These are phyloP conservation scores for Polia nebulosa DNA, from an alignment of 2,888 invertebrate species.

Conservation along the genomic window DNA sequence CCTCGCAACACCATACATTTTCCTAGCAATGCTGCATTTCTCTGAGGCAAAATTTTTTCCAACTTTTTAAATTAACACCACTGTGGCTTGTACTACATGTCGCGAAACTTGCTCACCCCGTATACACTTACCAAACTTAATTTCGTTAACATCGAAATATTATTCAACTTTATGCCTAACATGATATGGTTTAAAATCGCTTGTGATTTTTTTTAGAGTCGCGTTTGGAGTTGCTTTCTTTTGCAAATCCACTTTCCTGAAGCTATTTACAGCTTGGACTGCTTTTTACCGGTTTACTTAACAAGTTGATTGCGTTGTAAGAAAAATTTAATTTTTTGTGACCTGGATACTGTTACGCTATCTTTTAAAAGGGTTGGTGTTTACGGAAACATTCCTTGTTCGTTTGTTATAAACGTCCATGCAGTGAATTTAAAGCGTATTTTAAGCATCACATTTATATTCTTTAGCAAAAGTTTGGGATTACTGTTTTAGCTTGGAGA, in stretches of 20 bases:
- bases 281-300: conserved; percentile 70
- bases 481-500: conserved; percentile 10
- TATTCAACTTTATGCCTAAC: conserved; percentile 6
- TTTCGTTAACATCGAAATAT: conserved; percentile 47
- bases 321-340: conserved; percentile 58
- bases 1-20: conserved; percentile 49
- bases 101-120: conserved; percentile 55
- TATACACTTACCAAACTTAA: conserved; percentile 39
- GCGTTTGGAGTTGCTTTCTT: conserved; percentile 37
- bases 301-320: conserved; percentile 63
- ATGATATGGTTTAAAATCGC: conserved; percentile 16
- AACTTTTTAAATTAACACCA: conserved; percentile 70
- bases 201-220: conserved; percentile 15
- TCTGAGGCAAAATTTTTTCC: conserved; percentile 57
- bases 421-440: conserved; percentile 56
- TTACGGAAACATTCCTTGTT: conserved; percentile 45
- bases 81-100: conserved; percentile 62
- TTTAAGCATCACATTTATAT: conserved; percentile 53
- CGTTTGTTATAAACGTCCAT: conserved; percentile 39
- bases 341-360: conserved; percentile 38
- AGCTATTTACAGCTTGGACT: conserved; percentile 69
- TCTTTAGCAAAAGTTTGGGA: conserved; percentile 32
- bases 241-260: conserved; percentile 70
- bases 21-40: conserved; percentile 53
- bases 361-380: conserved; percentile 46